Evolutionary conservation across 2,888 invertebrate species (phyloP).

Genomic region (Odiellus spinosus): DNA sequence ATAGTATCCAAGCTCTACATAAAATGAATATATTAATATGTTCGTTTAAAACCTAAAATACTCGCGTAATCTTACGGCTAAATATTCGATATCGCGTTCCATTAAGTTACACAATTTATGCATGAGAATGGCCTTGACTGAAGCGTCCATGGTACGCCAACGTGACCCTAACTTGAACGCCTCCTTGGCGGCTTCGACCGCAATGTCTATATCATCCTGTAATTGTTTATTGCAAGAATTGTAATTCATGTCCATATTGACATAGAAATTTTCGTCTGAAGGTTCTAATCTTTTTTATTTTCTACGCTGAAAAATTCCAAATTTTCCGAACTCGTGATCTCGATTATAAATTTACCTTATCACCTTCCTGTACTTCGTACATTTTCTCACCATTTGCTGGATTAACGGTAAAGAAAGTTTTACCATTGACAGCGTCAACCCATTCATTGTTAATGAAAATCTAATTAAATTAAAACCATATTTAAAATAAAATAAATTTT

Average conservation of each 20-base stretch:
- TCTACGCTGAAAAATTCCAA: too few relatives aligned
- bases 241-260: conserved; percentile 50
- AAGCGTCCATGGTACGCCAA: conserved; percentile 43
- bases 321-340: too few relatives aligned
- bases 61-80: conserved; percentile 32
- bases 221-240: conserved; percentile 47
- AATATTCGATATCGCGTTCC: conserved; percentile 36
- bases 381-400: conserved; percentile 62
- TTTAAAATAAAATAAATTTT: too few relatives aligned
- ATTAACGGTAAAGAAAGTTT: conserved; percentile 68
- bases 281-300: too few relatives aligned
- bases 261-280: conserved; percentile 69
- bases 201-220: conserved; percentile 40
- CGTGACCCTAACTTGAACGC: conserved; percentile 38
- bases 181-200: conserved; percentile 37
- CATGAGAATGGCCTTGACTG: conserved; percentile 37
- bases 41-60: background rate
- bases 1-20: conserved; percentile 54
- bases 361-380: conserved; percentile 59
- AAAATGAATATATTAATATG: background rate
- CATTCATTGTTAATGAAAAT: conserved; percentile 95
- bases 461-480: too few relatives aligned
- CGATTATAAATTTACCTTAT: conserved; percentile 44
- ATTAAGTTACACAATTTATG: conserved; percentile 38
- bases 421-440: conserved; percentile 65